phyloP scores from a whole-genome alignment of 2,797 vertebrate genomes.

The Diplodus puntazzo region DNA sequence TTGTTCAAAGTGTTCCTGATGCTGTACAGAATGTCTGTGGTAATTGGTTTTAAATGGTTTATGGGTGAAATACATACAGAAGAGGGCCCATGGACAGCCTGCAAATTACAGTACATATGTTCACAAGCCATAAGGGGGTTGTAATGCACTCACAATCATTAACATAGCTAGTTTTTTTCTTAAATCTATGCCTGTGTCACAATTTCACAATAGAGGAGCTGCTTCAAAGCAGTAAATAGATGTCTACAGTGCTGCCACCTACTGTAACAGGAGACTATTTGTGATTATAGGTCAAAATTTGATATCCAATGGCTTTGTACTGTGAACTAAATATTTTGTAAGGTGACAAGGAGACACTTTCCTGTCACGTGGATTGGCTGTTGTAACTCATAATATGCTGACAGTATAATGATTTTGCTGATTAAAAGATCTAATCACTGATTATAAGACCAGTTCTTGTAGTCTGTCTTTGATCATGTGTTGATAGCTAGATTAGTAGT shows the following conservation, averaged over 20 bases:
- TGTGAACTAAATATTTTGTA: background rate
- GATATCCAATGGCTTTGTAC: background rate
- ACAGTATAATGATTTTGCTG: too few species aligned
- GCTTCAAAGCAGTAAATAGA: background rate
- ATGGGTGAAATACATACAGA: slow-evolving; percentile 1
- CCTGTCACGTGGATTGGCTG: background rate
- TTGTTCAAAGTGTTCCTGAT: background rate
- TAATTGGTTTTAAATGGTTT: slow-evolving; percentile 24
- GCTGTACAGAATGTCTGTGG: background rate
- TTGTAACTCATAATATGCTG: background rate
- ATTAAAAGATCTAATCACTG: background rate
- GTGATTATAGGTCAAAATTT: background rate
- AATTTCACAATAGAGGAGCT: background rate
- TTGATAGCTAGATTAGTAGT: background rate
- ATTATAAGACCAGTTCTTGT: background rate
- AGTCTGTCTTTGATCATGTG: background rate
- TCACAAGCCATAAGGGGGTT: slow-evolving; percentile 3
- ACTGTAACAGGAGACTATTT: background rate
- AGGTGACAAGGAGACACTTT: background rate
- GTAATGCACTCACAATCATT: slow-evolving; percentile 1
- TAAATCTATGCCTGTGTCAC: too few species aligned
- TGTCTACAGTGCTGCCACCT: too few species aligned
- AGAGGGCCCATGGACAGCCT: slow-evolving; percentile 1
- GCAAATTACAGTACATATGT: slow-evolving; percentile 32
- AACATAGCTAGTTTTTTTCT: background rate